Evolutionary conservation across 2,113 vertebrate species (phyloP).

Genomic region (Phodopus roborovskii): DNA sequence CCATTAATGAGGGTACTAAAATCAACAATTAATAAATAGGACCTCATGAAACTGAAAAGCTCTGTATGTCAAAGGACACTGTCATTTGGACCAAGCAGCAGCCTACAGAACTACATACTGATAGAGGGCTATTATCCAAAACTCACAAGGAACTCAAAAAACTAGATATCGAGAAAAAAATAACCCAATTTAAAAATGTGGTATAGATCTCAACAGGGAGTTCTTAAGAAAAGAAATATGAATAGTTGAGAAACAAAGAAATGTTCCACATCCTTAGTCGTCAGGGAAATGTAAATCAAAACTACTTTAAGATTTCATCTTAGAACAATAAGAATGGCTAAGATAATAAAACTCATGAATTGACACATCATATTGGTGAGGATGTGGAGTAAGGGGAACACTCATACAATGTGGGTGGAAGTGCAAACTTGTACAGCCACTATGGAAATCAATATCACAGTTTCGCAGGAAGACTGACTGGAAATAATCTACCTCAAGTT

Average conservation of each 20-base stretch:
- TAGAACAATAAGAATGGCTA: neutral
- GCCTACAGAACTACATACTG: neutral
- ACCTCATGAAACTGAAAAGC: neutral
- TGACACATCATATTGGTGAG: neutral
- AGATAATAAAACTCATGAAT: neutral
- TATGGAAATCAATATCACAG: neutral
- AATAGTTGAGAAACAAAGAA: neutral
- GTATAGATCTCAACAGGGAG: neutral
- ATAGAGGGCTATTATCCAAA: neutral
- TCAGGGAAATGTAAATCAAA: neutral
- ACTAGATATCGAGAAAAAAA: neutral
- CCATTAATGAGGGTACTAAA: neutral
- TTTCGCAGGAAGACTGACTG: neutral
- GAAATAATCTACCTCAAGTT: neutral
- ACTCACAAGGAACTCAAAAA: neutral
- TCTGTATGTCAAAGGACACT: neutral
- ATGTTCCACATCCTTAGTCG: neutral
- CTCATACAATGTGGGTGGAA: neutral
- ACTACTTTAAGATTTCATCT: neutral
- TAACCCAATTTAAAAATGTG: neutral
- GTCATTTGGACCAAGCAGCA: neutral
- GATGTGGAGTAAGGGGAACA: neutral
- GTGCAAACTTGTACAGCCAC: neutral
- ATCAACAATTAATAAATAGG: neutral
- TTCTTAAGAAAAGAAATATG: neutral